A percentile compares a stretch with the other conserved stretches of the same genome.
Conservation (phyloP, 1,140 invertebrate genomes). For the Oncopeltus fasciatus region DNA sequence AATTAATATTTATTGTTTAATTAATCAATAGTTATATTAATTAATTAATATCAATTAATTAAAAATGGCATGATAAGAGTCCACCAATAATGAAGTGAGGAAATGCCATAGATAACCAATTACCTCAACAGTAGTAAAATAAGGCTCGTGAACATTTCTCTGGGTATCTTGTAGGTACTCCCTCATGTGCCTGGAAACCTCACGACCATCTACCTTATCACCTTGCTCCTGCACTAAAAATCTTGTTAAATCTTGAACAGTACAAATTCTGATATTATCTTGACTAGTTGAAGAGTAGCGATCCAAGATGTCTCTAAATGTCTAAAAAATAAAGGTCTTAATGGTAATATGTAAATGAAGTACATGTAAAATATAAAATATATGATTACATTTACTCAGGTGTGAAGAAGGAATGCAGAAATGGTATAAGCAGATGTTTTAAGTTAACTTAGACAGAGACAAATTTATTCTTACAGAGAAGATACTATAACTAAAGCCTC, state of each 20-base stretch:
- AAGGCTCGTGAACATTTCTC: conserved; percentile 66
- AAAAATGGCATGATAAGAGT: no score
- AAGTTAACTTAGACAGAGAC: no score
- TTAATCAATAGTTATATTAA: no score
- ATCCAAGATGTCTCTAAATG: conserved; percentile 42
- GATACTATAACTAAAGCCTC: no score
- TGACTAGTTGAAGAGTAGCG: conserved; percentile 36
- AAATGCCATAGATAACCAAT: conserved; percentile 19
- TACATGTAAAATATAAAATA: no score
- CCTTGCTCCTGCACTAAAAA: conserved; percentile 71
- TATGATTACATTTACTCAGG: no score
- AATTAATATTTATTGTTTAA: no score
- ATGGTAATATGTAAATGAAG: no score
- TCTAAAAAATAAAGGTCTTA: conserved; percentile 36
- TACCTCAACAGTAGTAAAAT: conserved; percentile 58
- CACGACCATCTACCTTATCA: conserved; percentile 45
- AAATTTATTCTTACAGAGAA: no score
- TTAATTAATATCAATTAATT: neutral
- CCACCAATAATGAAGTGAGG: neutral
- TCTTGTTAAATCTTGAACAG: conserved; percentile 57
- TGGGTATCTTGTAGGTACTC: conserved; percentile 63
- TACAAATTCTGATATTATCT: conserved; percentile 46
- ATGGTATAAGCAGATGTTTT: no score
- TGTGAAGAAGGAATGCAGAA: no score
- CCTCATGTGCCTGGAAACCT: conserved; percentile 55